These are phyloP conservation scores for Microtus montanus DNA, from an alignment of 2,113 vertebrate species.

Conservation along the genomic window DNA sequence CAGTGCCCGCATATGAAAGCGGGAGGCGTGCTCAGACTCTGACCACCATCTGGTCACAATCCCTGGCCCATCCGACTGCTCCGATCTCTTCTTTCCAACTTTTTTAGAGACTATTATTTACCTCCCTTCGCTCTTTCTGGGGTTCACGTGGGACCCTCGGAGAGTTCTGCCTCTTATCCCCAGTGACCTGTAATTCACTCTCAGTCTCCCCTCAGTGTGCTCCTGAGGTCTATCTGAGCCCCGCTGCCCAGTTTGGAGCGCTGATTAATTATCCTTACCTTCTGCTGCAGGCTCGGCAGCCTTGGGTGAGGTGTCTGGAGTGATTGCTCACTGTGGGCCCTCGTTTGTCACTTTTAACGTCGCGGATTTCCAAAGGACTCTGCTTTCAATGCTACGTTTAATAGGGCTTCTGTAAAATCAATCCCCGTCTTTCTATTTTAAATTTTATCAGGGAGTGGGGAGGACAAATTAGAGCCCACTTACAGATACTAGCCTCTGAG, in stretches of 20 bases:
- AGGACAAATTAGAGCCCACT: neutral
- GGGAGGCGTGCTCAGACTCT: constrained; percentile 70
- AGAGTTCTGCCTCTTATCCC: constrained; percentile 27
- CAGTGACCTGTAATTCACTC: constrained; percentile 67
- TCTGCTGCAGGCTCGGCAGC: constrained; percentile 36
- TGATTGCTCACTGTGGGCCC: constrained; percentile 48
- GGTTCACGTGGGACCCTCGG: constrained; percentile 71
- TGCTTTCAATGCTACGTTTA: constrained; percentile 53
- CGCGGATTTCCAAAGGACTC: constrained; percentile 50
- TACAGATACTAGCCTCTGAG: neutral
- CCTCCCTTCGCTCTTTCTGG: constrained; percentile 54
- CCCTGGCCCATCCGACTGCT: constrained; percentile 78
- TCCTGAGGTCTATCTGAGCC: neutral
- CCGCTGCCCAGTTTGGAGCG: neutral
- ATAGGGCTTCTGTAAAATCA: constrained; percentile 60
- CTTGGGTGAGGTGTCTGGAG: constrained; percentile 63
- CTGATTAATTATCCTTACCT: constrained; percentile 72
- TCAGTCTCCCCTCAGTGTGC: constrained; percentile 57
- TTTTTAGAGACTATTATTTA: constrained; percentile 74
- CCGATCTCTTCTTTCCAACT: constrained; percentile 57
- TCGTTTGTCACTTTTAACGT: constrained; percentile 64
- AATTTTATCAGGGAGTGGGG: neutral
- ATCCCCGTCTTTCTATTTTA: constrained; percentile 22
- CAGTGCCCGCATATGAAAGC: constrained; percentile 71
- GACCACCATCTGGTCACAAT: constrained; percentile 78